phyloP scores from a whole-genome alignment of 2,888 invertebrate species.

The Mesopsocus fuscifrons region DNA sequence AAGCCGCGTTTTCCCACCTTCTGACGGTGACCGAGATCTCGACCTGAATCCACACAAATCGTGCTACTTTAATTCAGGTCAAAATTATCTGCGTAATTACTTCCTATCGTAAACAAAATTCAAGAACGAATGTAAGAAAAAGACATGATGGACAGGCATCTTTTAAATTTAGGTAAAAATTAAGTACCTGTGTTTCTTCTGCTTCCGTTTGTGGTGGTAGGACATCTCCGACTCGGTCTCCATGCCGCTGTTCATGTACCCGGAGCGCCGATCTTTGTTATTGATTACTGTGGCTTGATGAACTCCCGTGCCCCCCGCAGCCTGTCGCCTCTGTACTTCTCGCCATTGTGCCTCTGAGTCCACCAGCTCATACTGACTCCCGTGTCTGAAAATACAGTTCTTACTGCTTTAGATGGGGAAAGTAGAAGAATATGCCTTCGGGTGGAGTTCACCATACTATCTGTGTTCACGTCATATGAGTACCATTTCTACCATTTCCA shows the following conservation, averaged over 20 bases:
- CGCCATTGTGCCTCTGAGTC: slow-evolving; percentile 81
- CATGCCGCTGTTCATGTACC: slow-evolving; percentile 25
- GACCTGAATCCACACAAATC: slow-evolving; percentile 25
- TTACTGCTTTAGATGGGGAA: not conserved
- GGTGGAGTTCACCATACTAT: no score
- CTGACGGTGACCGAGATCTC: slow-evolving; percentile 46
- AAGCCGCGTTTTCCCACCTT: slow-evolving; percentile 46
- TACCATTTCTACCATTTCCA: no score
- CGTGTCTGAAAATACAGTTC: slow-evolving; percentile 14
- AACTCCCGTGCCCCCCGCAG: slow-evolving; percentile 33
- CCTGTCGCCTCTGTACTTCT: slow-evolving; percentile 61
- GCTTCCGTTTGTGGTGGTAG: slow-evolving; percentile 22
- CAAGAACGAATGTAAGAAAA: not conserved
- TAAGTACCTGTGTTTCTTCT: slow-evolving; percentile 24
- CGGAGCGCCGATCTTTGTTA: slow-evolving; percentile 31
- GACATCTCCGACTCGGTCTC: slow-evolving; percentile 29
- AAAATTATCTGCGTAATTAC: not conserved
- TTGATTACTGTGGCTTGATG: slow-evolving; percentile 51
- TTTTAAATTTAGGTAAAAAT: no score
- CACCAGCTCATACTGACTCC: slow-evolving; percentile 43
- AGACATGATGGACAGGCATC: no score
- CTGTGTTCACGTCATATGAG: no score
- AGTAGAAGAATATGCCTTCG: no score
- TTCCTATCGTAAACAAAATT: not conserved
- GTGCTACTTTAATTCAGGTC: slow-evolving; percentile 9